These are phyloP conservation scores for Drosophila mayri DNA, from an alignment of 1,140 invertebrate species.

Conservation along the genomic window DNA sequence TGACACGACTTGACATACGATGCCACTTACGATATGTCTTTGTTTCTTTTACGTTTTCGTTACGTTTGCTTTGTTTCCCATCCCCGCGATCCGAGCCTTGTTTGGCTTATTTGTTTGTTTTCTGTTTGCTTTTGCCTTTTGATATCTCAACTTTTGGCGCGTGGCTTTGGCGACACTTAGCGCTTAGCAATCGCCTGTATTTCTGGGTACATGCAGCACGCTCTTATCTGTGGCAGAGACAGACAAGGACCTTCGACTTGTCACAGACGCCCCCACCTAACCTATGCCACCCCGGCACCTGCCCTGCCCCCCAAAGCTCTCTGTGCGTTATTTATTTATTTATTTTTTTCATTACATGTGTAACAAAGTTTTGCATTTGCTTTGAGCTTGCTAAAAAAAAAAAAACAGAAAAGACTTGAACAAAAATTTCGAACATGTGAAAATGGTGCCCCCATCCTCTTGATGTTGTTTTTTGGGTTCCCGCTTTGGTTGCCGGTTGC, in stretches of 20 bases:
- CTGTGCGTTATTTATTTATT: conserved; percentile 73
- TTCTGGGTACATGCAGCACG: conserved; percentile 28
- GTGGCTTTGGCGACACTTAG: conserved; percentile 70
- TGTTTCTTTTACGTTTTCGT: conserved; percentile 60
- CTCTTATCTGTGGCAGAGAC: conserved; percentile 50
- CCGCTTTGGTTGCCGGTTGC: conserved; percentile 28
- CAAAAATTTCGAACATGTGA: conserved; percentile 24
- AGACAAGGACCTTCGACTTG: conserved; percentile 38
- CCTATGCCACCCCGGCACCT: not conserved
- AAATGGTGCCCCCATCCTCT: conserved; percentile 4
- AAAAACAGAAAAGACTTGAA: conserved; percentile 18
- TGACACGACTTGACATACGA: conserved; percentile 80
- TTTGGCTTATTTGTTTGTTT: conserved; percentile 47
- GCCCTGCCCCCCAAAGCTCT: conserved; percentile 29
- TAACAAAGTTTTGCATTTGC: conserved; percentile 81
- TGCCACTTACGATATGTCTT: conserved; percentile 82
- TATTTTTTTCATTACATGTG: conserved; percentile 83
- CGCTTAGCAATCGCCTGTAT: conserved; percentile 67
- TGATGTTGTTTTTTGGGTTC: not conserved
- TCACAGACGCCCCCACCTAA: conserved; percentile 11
- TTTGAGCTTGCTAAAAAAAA: conserved; percentile 64
- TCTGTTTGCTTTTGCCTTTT: conserved; percentile 71
- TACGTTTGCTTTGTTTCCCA: conserved; percentile 41
- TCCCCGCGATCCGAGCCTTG: not conserved
- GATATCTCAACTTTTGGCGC: conserved; percentile 79